phyloP scores from a whole-genome alignment of 2,888 invertebrate species.

The Xestia sexstrigata region DNA sequence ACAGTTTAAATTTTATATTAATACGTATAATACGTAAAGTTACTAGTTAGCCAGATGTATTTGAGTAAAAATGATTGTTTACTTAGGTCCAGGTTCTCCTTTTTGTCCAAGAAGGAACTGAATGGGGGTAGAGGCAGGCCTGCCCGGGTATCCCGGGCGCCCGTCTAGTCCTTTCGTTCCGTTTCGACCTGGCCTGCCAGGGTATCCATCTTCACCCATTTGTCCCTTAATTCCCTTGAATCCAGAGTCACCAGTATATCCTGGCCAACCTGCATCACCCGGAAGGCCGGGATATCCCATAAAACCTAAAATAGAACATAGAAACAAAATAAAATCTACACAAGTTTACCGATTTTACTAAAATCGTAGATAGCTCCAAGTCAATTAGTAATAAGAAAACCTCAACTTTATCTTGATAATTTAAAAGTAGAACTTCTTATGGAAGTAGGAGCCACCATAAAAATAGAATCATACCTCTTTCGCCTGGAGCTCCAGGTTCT shows the following conservation, averaged over 20 bases:
- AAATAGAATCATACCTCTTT: slow-evolving; percentile 82
- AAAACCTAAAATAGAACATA: slow-evolving; percentile 77
- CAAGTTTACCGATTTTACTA: no score
- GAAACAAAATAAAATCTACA: neutral
- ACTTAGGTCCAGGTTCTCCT: slow-evolving; percentile 87
- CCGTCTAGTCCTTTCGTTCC: slow-evolving; percentile 90
- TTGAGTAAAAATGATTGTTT: slow-evolving; percentile 53
- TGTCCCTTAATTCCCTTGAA: slow-evolving; percentile 78
- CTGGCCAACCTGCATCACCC: slow-evolving; percentile 85
- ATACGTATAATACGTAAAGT: neutral
- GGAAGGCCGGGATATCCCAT: slow-evolving; percentile 83
- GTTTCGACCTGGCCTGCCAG: slow-evolving; percentile 86
- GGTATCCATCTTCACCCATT: slow-evolving; percentile 85
- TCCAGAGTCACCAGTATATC: slow-evolving; percentile 77
- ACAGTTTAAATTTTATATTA: neutral
- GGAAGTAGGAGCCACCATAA: neutral
- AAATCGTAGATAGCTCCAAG: neutral
- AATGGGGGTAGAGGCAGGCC: slow-evolving; percentile 78
- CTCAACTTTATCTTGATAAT: neutral
- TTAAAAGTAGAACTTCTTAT: neutral
- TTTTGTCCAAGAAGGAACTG: slow-evolving; percentile 84
- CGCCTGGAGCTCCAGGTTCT: slow-evolving; percentile 91
- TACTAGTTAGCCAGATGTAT: neutral
- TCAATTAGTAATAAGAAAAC: neutral
- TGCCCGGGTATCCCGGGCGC: slow-evolving; percentile 88